Evolutionary conservation across 2,888 invertebrate species (phyloP).

Genomic region (Poecilobothrus nobilitatus): DNA sequence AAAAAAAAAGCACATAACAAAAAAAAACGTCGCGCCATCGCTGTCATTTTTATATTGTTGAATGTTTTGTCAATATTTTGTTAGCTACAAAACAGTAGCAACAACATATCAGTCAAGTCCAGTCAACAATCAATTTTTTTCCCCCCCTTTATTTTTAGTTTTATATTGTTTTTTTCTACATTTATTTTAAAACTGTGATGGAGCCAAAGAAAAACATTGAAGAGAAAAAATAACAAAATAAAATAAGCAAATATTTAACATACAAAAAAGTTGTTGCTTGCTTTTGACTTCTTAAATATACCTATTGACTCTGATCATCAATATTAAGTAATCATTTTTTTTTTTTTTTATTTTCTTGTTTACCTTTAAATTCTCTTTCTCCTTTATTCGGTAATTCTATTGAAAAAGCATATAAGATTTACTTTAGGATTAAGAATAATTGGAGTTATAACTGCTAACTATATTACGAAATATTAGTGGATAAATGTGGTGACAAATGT

Average conservation of each 20-base stretch:
- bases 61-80: conserved; percentile 5
- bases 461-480: no score
- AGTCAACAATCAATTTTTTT: background rate
- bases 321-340: background rate
- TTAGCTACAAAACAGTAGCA: background rate
- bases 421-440: no score
- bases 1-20: background rate
- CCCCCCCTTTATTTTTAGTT: background rate
- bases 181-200: background rate
- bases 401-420: no score
- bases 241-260: background rate
- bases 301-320: background rate
- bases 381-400: no score
- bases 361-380: no score
- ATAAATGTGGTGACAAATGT: no score
- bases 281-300: background rate
- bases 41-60: conserved; percentile 6
- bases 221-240: background rate
- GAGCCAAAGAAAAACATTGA: background rate
- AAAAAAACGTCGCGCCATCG: background rate
- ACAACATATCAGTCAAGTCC: conserved; percentile 4
- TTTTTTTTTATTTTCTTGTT: no score
- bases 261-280: background rate
- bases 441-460: no score
- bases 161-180: background rate